Percentiles rank a stretch among this genome's conserved stretches.
These are phyloP conservation scores for Toxotes lorentzi DNA, from an alignment of 2,797 vertebrate genomes.

Conservation along the genomic window DNA sequence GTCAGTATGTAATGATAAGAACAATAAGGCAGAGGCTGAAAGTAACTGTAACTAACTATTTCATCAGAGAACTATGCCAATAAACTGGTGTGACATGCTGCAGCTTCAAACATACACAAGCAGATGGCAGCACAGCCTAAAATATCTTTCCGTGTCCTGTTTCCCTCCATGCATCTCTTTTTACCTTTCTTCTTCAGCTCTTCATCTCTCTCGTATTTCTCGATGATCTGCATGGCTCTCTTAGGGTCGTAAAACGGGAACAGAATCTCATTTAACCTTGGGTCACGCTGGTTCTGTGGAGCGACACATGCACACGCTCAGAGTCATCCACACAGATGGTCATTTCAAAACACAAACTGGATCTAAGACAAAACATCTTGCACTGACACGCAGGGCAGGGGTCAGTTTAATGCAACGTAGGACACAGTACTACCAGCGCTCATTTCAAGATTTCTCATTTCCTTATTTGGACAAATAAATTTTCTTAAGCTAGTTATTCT, in stretches of 20 bases:
- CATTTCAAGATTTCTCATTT: not conserved
- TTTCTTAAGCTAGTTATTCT: not conserved
- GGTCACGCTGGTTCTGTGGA: conserved; percentile 95
- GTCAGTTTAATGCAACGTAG: conserved; percentile 18
- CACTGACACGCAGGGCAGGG: conserved; percentile 36
- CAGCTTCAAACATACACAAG: conserved; percentile 47
- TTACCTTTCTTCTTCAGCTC: conserved; percentile 95
- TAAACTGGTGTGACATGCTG: not conserved
- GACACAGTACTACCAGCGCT: conserved; percentile 21
- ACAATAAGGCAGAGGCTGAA: not conserved
- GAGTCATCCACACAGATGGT: conserved; percentile 21
- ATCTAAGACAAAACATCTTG: conserved; percentile 1
- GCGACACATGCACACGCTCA: conserved; percentile 38
- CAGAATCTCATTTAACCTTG: conserved; percentile 98
- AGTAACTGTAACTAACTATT: not conserved
- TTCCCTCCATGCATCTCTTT: conserved; percentile 1
- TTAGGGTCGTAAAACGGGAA: conserved; percentile 98
- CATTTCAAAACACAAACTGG: conserved; percentile 29
- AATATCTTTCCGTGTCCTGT: not conserved
- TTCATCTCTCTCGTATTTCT: conserved; percentile 94
- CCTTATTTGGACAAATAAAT: not conserved
- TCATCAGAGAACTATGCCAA: not conserved
- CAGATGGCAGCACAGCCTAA: conserved; percentile 75
- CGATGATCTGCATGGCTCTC: conserved; percentile 97
- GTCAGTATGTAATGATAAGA: not conserved